Conservation (phyloP, 2,113 vertebrate genomes). For the Gallinago undulata region DNA sequence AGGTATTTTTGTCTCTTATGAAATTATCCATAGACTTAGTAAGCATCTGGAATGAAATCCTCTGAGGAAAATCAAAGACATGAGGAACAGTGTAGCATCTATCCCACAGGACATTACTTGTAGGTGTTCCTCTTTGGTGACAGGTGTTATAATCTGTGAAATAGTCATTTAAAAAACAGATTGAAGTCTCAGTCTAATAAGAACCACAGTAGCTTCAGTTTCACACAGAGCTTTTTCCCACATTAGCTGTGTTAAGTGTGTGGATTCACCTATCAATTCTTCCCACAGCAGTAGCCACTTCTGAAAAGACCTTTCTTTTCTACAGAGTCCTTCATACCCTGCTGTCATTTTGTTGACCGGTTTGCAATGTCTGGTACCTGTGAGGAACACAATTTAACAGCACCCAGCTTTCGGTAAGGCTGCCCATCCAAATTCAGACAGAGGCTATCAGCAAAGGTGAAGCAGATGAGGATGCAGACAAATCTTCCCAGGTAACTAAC, state of each 20-base stretch:
- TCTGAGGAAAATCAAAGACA: not conserved
- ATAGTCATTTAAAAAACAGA: not conserved
- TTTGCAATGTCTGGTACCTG: not conserved
- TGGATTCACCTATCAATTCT: not conserved
- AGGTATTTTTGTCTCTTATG: not conserved
- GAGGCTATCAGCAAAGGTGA: not conserved
- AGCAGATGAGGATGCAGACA: not conserved
- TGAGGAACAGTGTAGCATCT: not conserved
- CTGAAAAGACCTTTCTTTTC: not conserved
- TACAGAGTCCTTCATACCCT: not conserved
- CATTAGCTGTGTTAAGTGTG: not conserved
- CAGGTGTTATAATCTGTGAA: not conserved
- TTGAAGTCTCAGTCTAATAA: not conserved
- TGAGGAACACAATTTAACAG: not conserved
- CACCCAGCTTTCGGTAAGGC: not conserved
- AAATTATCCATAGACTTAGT: not conserved
- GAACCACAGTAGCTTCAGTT: not conserved
- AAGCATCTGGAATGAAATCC: not conserved
- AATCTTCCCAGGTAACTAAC: not conserved
- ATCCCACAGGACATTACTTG: not conserved
- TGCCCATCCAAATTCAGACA: not conserved
- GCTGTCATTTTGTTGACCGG: not conserved
- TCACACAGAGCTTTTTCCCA: not conserved
- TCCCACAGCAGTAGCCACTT: not conserved
- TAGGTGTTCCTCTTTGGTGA: not conserved